A percentile compares a stretch with the other conserved stretches of the same genome.
These are phyloP conservation scores for Drosophila arizonae DNA, from an alignment of 1,140 invertebrate genomes.

Conservation along the genomic window DNA sequence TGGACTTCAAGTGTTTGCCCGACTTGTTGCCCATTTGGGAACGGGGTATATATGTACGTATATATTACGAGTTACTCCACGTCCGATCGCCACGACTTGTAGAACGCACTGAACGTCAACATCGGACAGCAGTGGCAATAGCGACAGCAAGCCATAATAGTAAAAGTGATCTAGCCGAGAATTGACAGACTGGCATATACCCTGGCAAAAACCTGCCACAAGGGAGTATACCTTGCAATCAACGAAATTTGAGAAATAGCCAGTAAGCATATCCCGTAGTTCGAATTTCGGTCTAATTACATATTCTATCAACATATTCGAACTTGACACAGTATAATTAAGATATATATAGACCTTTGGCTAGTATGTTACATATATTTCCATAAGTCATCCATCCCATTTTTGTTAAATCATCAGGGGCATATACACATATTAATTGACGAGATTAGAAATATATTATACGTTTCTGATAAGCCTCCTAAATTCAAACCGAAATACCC, in stretches of 20 bases:
- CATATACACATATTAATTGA: neutral
- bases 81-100: conserved; percentile 46
- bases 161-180: neutral
- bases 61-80: conserved; percentile 24
- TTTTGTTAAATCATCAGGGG: neutral
- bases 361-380: too few relatives aligned
- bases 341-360: too few relatives aligned
- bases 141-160: conserved; percentile 30
- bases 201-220: neutral
- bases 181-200: neutral
- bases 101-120: conserved; percentile 50
- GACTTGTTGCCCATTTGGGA: conserved; percentile 61
- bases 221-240: too few relatives aligned
- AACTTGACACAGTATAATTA: too few relatives aligned
- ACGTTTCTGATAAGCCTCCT: neutral
- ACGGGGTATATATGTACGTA: neutral
- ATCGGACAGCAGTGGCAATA: conserved; percentile 11
- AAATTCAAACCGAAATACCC: neutral
- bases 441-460: neutral
- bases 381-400: neutral
- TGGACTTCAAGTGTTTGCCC: conserved; percentile 38
- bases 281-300: too few relatives aligned
- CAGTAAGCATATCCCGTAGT: too few relatives aligned
- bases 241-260: neutral
- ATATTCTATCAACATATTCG: too few relatives aligned